Conservation (phyloP, 2,888 invertebrate genomes). For the Pristionchus exspectatus region DNA sequence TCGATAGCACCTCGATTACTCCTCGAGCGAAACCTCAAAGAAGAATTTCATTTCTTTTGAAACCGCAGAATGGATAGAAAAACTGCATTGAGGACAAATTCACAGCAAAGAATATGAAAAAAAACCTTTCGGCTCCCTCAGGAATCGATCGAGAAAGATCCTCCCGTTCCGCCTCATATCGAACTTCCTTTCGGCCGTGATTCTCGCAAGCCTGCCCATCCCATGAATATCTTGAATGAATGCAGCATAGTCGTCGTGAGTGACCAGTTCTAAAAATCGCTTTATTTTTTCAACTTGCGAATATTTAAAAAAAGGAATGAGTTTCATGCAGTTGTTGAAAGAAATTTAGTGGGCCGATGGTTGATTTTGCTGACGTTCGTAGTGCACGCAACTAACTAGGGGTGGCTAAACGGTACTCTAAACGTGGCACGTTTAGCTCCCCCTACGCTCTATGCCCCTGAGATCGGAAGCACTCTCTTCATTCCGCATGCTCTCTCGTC, state of each 20-base stretch:
- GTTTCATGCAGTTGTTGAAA: too few species aligned
- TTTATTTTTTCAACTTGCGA: not conserved
- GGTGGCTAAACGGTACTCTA: too few species aligned
- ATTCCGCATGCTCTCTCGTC: too few species aligned
- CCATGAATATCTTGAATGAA: not conserved
- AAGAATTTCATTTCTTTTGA: not conserved
- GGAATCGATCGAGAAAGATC: conserved; percentile 6
- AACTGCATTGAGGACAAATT: too few species aligned
- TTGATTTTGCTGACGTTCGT: too few species aligned
- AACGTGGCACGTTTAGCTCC: too few species aligned
- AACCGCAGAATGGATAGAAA: not conserved
- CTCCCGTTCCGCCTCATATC: not conserved
- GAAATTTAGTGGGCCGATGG: too few species aligned
- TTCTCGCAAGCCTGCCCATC: not conserved
- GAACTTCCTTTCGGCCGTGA: not conserved
- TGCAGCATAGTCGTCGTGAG: not conserved
- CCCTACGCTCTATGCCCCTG: too few species aligned
- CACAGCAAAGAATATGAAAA: too few species aligned
- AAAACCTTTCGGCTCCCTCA: conserved; percentile 27
- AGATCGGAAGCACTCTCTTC: too few species aligned
- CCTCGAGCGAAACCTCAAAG: not conserved
- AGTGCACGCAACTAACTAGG: too few species aligned
- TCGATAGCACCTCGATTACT: not conserved
- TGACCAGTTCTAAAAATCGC: not conserved
- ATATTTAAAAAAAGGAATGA: too few species aligned